A percentile compares a stretch with the other conserved stretches of the same genome.
Conservation (phyloP, 2,113 vertebrate species). For the Thermophis baileyi region DNA sequence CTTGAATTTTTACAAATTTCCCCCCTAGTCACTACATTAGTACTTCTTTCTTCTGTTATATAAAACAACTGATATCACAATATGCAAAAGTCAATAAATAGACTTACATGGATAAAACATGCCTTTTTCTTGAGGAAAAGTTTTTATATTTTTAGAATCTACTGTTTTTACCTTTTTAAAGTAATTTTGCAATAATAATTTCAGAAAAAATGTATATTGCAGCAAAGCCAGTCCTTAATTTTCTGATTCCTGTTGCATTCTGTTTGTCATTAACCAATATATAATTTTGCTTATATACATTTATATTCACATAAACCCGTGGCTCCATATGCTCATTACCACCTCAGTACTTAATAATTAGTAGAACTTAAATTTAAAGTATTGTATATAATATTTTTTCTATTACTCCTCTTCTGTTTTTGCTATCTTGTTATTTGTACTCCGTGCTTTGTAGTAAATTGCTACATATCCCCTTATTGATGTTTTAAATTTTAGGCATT, state of each 20-base stretch:
- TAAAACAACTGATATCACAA: no score
- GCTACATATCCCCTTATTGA: background rate
- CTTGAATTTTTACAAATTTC: no score
- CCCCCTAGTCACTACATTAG: no score
- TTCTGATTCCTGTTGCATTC: background rate
- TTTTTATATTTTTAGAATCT: constrained; percentile 1
- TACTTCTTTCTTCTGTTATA: no score
- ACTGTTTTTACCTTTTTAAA: background rate
- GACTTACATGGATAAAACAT: no score
- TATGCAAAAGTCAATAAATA: no score
- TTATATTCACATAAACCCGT: background rate
- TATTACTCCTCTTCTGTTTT: background rate
- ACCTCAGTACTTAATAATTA: no score
- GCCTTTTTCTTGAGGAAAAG: background rate
- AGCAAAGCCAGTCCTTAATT: background rate
- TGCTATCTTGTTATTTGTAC: background rate
- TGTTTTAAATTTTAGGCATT: background rate
- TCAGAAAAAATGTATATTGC: background rate
- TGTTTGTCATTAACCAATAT: background rate
- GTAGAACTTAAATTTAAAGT: background rate
- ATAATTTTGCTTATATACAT: background rate
- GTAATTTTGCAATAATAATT: background rate
- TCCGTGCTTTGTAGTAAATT: background rate
- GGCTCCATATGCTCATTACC: background rate
- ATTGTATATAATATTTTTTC: background rate